Conservation (phyloP, 2,888 invertebrate species). For the Acanthococcus lagerstroemiae region DNA sequence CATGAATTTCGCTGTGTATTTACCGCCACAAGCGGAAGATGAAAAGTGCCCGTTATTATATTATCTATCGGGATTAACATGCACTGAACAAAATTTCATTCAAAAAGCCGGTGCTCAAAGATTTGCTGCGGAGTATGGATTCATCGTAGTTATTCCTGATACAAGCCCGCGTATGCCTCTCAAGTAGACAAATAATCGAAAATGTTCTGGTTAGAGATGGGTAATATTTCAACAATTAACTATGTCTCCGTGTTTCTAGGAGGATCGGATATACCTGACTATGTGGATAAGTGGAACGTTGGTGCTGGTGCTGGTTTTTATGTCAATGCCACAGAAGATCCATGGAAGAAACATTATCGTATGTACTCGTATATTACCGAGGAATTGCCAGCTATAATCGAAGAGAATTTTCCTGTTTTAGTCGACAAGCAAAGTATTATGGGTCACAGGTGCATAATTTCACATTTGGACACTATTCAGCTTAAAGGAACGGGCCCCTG, state of each 20-base stretch:
- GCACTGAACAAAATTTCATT: conserved; percentile 91
- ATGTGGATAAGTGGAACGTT: conserved; percentile 88
- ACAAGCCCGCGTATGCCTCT: conserved; percentile 90
- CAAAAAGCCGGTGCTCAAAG: conserved; percentile 91
- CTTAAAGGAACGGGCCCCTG: background rate
- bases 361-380: conserved; percentile 93
- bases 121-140: conserved; percentile 72
- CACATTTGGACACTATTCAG: background rate
- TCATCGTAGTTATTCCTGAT: conserved; percentile 87
- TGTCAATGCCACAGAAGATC: conserved; percentile 79
- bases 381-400: conserved; percentile 67
- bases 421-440: conserved; percentile 60
- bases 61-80: conserved; percentile 84
- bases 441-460: conserved; percentile 64
- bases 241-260: too few species aligned
- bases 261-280: conserved; percentile 76
- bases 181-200: too few species aligned
- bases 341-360: conserved; percentile 83
- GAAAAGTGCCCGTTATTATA: conserved; percentile 69
- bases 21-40: conserved; percentile 64
- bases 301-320: conserved; percentile 95
- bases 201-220: too few species aligned
- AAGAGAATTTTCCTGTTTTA: conserved; percentile 58
- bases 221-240: too few species aligned
- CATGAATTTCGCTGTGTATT: conserved; percentile 86